Evolutionary conservation across 2,113 vertebrate species (phyloP).

Genomic region (Notothenia rossii): DNA sequence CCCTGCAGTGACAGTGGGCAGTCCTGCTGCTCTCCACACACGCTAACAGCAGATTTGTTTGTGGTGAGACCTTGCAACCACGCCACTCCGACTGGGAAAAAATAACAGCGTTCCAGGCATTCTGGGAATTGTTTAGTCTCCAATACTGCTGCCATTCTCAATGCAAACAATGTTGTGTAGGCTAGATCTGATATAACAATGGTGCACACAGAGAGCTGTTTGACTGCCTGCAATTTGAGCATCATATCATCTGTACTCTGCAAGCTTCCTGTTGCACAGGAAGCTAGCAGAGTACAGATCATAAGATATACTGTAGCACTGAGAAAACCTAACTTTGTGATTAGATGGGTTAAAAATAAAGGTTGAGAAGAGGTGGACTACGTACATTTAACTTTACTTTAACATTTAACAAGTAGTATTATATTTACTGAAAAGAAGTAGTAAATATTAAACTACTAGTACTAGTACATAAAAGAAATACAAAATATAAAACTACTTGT

Average conservation of each 20-base stretch:
- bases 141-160: conserved; percentile 49
- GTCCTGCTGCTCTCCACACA: conserved; percentile 29
- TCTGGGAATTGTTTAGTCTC: conserved; percentile 72
- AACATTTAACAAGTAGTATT: too few relatives aligned
- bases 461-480: too few relatives aligned
- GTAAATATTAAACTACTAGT: too few relatives aligned
- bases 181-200: conserved; percentile 51
- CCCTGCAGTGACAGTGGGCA: conserved; percentile 28
- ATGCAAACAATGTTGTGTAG: conserved; percentile 55
- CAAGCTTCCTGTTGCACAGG: not conserved
- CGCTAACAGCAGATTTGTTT: conserved; percentile 45
- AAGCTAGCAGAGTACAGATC: not conserved
- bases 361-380: not conserved
- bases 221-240: conserved; percentile 2
- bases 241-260: too few relatives aligned
- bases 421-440: too few relatives aligned
- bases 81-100: conserved; percentile 44
- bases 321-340: not conserved
- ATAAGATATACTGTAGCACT: not conserved
- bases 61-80: conserved; percentile 55
- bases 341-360: conserved; percentile 25
- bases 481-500: too few relatives aligned
- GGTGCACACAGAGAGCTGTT: conserved; percentile 32
- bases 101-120: conserved; percentile 70
- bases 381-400: too few relatives aligned